Evolutionary conservation across 2,888 invertebrate species (phyloP), one percentile per base, ranked within the genome.

Genomic region (Dromius quadrimaculatus): DNA sequence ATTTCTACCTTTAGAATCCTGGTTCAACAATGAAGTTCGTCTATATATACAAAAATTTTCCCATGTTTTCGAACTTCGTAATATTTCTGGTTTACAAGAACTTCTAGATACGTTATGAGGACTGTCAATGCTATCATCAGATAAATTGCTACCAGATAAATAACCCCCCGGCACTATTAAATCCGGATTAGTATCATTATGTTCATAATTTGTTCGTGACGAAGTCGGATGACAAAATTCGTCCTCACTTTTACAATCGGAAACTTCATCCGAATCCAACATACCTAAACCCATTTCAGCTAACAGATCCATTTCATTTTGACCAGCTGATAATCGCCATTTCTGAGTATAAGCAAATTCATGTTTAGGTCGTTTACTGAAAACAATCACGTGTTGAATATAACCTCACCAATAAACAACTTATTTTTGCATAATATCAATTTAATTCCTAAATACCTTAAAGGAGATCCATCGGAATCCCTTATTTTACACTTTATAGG

Each of bases 271-370:
- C 8, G 85, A 85, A 62, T 85, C 86, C 57, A 89, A 78, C 82
- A 88, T 85, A 17, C 86, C 85, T 15, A 89, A 85, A 45, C 89
- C 89, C 84, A 87, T 86, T 75, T 89, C 88, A 74, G 85, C 84
- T 65, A 86, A 77, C 59, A 85, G 83, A 73, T 86, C 85, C 15
- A 84, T 80, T 71, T 83, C 81, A 38, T 85, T 82, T 23, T 80
- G 78, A 36, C 77, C 78, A 64, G 75, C 77, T 47, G 77, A 78
- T 54, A 81, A 76, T 65, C 77, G 80, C 82, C 81, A 82, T 45
- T 74, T 71, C 62, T 75, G 76, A 41, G 62, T 36, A 17, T 15
- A 47, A 9, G 22, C 23, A 15, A 36, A 50, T 20, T 70, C 70
- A 23, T 47, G 23, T 45, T 62, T 47, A 34, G 70, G 47, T 38